A percentile compares a stretch with the other conserved stretches of the same genome.
phyloP scores from a whole-genome alignment of 2,888 invertebrate species.

The Cheilosia vernalis region DNA sequence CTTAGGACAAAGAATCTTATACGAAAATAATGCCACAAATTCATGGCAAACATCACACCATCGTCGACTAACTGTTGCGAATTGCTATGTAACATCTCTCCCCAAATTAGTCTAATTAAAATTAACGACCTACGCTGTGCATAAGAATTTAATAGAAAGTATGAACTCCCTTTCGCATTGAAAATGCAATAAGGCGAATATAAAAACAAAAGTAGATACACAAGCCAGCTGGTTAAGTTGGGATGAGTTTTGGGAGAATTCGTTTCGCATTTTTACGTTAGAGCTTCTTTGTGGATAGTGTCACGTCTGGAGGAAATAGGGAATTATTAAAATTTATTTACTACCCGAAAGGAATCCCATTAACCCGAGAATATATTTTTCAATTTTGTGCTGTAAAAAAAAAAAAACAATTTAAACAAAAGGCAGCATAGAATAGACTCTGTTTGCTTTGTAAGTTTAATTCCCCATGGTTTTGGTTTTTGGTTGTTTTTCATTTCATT shows the following conservation, averaged over 20 bases:
- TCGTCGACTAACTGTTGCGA: constrained; percentile 14
- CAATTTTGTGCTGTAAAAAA: constrained; percentile 50
- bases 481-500: constrained; percentile 28
- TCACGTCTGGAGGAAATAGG: constrained; percentile 51
- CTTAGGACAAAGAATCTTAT: background rate
- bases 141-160: constrained; percentile 57
- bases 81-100: constrained; percentile 44
- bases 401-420: constrained; percentile 61
- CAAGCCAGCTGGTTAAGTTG: constrained; percentile 29
- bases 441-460: constrained; percentile 27
- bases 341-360: constrained; percentile 71
- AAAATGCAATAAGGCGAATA: constrained; percentile 11
- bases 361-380: constrained; percentile 70
- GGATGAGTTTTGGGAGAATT: constrained; percentile 12
- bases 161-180: constrained; percentile 39
- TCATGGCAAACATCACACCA: constrained; percentile 46
- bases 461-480: constrained; percentile 23
- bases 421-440: constrained; percentile 19
- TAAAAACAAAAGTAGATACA: constrained; percentile 13
- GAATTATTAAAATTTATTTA: constrained; percentile 74
- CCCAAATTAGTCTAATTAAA: constrained; percentile 67
- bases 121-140: constrained; percentile 62
- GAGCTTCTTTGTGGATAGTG: constrained; percentile 38
- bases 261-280: constrained; percentile 24
- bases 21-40: constrained; percentile 35